Evolutionary conservation across 2,888 invertebrate genomes (phyloP), one percentile per base, ranked within the genome.

Genomic region (Lapara coniferarum): DNA sequence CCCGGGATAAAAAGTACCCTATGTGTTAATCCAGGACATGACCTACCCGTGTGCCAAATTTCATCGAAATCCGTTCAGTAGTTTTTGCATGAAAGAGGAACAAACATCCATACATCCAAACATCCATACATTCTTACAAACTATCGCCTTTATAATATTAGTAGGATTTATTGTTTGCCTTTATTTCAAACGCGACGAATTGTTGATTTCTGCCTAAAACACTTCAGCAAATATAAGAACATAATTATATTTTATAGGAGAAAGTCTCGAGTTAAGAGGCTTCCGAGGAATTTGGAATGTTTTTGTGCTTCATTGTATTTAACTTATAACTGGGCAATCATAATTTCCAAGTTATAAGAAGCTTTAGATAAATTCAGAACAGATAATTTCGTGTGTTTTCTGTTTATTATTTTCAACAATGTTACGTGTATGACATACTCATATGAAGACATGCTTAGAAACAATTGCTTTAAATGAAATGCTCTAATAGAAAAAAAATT

Each of bases 191-290:
- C 12, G 25, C 13, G 56, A 25, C 10, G 6, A 51, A 56, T 56
- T 56, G 25, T 56, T 56, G 25, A 56, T 56, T 56, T 25, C 25
- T 25, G 16, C 56, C 13, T 56, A 56, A 25, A 13, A 6, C 56
- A 25, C 13, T 56, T 19, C 4, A 56, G 19, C 56, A 56, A 56
- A 56, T 55, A 56, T 13, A 30, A 56, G 19, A 25, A 56, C 25
- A 25, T 56, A 56, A 56, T 56, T 56, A 56, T 56, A 56, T 3
- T 56, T 56, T 30, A 10, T 19, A 56, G 25, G 56, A 56, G 56
- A 30, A 51, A 14, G 19, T 30, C 25, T 12, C 56, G 25, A 56
- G 56, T 56, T 56, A 56, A 56, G 56, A 56, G 56, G 56, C 56
- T 56, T 56, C 25, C 10, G 56, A 6, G 25, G 56, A 56, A 56